Percentiles rank a stretch among this genome's conserved stretches.
These are phyloP conservation scores for Psittacula derbiana DNA, from an alignment of 2,797 vertebrate species.

Conservation along the genomic window DNA sequence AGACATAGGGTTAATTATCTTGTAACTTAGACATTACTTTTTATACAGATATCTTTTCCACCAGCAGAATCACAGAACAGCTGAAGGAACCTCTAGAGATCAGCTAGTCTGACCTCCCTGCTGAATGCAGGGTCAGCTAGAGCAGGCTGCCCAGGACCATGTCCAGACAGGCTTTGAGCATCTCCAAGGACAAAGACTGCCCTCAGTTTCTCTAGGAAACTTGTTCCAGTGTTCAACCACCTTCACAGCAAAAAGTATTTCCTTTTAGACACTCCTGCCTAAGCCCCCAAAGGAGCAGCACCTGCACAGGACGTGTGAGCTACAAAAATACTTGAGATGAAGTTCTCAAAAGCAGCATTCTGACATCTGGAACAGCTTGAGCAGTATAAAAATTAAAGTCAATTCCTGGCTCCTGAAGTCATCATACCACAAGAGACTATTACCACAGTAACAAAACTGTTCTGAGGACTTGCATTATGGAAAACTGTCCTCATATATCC, in stretches of 20 bases:
- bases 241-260: background rate
- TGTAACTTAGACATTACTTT: background rate
- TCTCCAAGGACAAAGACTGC: background rate
- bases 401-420: background rate
- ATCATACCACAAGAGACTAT: background rate
- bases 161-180: background rate
- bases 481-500: background rate
- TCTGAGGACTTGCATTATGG: background rate
- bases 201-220: background rate
- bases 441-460: background rate
- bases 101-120: background rate
- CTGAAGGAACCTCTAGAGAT: background rate
- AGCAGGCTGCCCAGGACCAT: background rate
- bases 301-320: background rate
- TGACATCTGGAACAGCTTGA: slow-evolving; percentile 2
- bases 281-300: background rate
- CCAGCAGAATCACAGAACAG: background rate
- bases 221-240: background rate
- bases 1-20: background rate
- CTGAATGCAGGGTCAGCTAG: background rate
- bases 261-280: background rate
- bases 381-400: background rate
- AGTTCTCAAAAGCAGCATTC: background rate
- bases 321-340: background rate
- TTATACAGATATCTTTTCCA: background rate